Conservation (phyloP, 1,140 invertebrate genomes). For the Carposina sasakii region DNA sequence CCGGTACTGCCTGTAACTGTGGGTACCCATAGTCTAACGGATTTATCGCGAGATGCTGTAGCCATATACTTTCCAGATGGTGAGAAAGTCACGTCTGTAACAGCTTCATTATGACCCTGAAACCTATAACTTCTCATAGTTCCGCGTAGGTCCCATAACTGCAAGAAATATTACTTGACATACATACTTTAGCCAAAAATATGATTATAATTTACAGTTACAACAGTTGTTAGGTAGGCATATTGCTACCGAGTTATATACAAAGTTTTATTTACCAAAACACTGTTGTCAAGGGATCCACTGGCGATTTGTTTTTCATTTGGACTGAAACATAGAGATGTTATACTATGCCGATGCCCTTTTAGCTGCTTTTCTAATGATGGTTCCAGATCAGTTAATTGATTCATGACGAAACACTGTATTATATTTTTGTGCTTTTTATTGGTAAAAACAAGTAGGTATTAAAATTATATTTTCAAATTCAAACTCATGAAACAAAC, state of each 20-base stretch:
- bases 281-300: conserved; percentile 81
- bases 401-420: too few species aligned
- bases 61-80: conserved; percentile 87
- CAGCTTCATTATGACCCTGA: conserved; percentile 76
- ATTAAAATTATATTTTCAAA: too few species aligned
- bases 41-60: conserved; percentile 86
- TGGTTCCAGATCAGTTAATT: conserved; percentile 70
- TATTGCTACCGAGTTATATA: conserved; percentile 3
- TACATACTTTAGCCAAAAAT: conserved; percentile 12
- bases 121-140: conserved; percentile 79
- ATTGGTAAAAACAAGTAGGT: too few species aligned
- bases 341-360: conserved; percentile 84
- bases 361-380: conserved; percentile 83
- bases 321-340: conserved; percentile 84
- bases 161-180: conserved; percentile 5
- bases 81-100: conserved; percentile 82
- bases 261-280: conserved; percentile 73
- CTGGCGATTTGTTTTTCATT: conserved; percentile 83
- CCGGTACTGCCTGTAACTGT: conserved; percentile 82
- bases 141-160: conserved; percentile 82
- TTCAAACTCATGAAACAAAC: too few species aligned
- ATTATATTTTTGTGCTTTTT: too few species aligned
- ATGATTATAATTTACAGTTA: not conserved
- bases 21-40: conserved; percentile 89
- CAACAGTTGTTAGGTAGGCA: not conserved